Evolutionary conservation across 2,888 invertebrate species (phyloP).

Genomic region (Sicus ferrugineus): DNA sequence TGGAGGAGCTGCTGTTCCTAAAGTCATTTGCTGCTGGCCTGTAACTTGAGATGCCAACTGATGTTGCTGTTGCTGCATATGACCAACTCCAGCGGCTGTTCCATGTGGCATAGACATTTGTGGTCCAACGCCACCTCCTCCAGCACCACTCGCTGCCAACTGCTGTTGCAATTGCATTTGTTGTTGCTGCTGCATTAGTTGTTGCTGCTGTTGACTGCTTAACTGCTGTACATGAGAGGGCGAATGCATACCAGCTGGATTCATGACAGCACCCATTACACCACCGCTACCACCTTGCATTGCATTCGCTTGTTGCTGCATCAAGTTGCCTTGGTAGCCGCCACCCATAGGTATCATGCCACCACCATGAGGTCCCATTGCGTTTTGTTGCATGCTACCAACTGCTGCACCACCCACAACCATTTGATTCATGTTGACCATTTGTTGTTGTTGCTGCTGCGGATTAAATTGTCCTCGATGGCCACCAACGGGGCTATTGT

Average conservation of each 20-base stretch:
- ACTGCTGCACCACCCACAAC: constrained; percentile 38
- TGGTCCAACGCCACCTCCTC: constrained; percentile 32
- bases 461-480: constrained; percentile 52
- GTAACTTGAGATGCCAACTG: constrained; percentile 39
- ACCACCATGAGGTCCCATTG: constrained; percentile 35
- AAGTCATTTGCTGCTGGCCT: constrained; percentile 41
- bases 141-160: constrained; percentile 32
- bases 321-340: constrained; percentile 27
- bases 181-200: constrained; percentile 52
- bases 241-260: constrained; percentile 41
- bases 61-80: constrained; percentile 42
- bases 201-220: constrained; percentile 49
- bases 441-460: constrained; percentile 48
- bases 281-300: constrained; percentile 37
- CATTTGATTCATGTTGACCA: constrained; percentile 48
- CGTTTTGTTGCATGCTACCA: constrained; percentile 45
- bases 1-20: constrained; percentile 35
- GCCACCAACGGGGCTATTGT: constrained; percentile 51
- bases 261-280: constrained; percentile 45
- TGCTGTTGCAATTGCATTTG: constrained; percentile 49
- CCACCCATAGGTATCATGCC: constrained; percentile 40
- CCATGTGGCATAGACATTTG: constrained; percentile 21
- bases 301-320: constrained; percentile 37
- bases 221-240: constrained; percentile 44
- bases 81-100: constrained; percentile 18